Evolutionary conservation across 2,888 invertebrate genomes (phyloP), one percentile per base, ranked within the genome.

Genomic region (Bibio marci): DNA sequence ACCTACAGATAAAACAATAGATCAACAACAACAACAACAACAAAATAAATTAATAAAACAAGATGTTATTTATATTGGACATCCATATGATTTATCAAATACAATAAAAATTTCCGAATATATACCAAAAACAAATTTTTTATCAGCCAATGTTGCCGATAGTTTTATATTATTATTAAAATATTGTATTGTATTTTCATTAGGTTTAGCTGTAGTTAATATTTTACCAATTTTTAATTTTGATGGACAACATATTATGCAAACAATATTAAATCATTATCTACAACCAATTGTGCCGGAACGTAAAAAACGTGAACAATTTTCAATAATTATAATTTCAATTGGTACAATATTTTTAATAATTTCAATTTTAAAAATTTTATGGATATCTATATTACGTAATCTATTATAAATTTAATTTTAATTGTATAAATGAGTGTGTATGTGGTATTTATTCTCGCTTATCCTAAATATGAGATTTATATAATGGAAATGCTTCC

Each of bases 211-310:
- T 10, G 67, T 94, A 46, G 64, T 95, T 22, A 97, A 97, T 65
- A 74, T 90, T 7, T 72, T 95, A 42, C 95, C 95, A 1, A 91
- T 92, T 58, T 82, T 87, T 56, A 85, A 80, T 44, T 77, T 92
- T 54, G 95, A 97, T 60, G 95, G 95, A 1, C 85, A 94, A 54
- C 80, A 83, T 58, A 91, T 95, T 49, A 70, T 79, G 34, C 72
- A 73, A 51, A 71, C 73, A 44, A 59, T 86, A 37, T 70, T 75
- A 43, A 71, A 76, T 55, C 62, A 71, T 46, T 57, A 76, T 45
- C 55, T 73, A 40, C 59, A 62, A 33, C 59, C 61, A 22, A 55
- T 53, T 41, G 56, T 66, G 43, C 57, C 61, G 53, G 71, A 59
- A 58, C 69, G 66, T 55, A 66, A 65, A 52, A 67, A 59, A 56